Evolutionary conservation across 2,113 vertebrate genomes (phyloP).

Genomic region (Emydocephalus ijimae): DNA sequence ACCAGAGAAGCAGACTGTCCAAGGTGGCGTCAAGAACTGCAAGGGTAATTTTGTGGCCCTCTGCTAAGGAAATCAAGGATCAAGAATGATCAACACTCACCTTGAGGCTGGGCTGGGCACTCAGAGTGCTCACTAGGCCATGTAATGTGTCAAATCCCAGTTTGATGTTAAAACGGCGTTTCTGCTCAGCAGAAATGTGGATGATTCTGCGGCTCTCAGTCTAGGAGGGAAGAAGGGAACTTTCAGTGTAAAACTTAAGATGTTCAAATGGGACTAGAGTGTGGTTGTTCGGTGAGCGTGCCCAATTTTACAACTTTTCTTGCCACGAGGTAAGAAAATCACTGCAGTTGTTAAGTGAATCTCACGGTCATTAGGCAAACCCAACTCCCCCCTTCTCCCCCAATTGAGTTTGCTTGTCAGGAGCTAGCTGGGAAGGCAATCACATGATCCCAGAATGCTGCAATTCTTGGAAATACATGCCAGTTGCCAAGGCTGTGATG

Average conservation of each 20-base stretch:
- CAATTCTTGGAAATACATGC: background rate
- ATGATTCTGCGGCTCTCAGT: constrained; percentile 87
- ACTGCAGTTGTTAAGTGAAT: background rate
- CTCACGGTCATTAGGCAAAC: background rate
- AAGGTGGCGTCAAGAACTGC: too few species aligned
- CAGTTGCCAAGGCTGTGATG: background rate
- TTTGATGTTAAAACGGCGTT: constrained; percentile 98
- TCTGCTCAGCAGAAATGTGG: constrained; percentile 96
- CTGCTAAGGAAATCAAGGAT: background rate
- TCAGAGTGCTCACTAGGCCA: constrained; percentile 87
- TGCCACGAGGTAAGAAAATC: background rate
- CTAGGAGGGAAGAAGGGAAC: constrained; percentile 47
- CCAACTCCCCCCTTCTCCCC: background rate
- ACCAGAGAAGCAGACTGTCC: background rate
- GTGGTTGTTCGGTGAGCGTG: background rate
- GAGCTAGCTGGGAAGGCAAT: background rate
- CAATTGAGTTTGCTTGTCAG: background rate
- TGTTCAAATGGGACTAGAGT: background rate
- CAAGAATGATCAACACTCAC: constrained; percentile 52
- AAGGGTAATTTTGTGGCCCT: background rate
- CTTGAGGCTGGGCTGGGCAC: constrained; percentile 91
- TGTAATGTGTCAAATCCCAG: constrained; percentile 93
- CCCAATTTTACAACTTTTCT: background rate
- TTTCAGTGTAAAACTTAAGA: background rate
- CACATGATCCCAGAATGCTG: background rate